These are phyloP conservation scores for Pyrochroa serraticornis DNA, from an alignment of 2,888 invertebrate species.

Conservation along the genomic window DNA sequence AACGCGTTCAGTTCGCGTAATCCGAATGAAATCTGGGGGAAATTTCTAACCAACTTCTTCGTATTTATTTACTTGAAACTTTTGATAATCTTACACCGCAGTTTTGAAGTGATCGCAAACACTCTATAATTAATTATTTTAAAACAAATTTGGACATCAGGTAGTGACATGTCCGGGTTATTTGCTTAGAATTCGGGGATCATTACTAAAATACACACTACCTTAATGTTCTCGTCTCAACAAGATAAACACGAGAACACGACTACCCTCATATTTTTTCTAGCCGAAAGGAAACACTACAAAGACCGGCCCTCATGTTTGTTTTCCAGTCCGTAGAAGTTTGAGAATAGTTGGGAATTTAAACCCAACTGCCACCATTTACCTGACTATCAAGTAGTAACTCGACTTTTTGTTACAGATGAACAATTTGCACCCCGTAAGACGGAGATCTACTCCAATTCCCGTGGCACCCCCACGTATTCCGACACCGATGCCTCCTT, in stretches of 20 bases:
- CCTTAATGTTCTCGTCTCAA: slow-evolving; percentile 24
- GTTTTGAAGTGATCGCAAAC: background rate
- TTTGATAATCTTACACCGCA: too few relatives aligned
- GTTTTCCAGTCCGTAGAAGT: slow-evolving; percentile 12
- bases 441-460: slow-evolving; percentile 56
- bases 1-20: too few relatives aligned
- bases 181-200: slow-evolving; percentile 33
- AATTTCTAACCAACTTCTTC: too few relatives aligned
- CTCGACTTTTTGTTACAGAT: slow-evolving; percentile 34
- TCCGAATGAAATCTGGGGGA: too few relatives aligned
- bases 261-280: slow-evolving; percentile 25
- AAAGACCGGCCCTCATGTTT: slow-evolving; percentile 22
- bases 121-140: background rate
- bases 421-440: slow-evolving; percentile 29
- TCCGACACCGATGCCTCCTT: slow-evolving; percentile 64
- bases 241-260: slow-evolving; percentile 26
- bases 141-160: slow-evolving; percentile 5
- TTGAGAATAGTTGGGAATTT: slow-evolving; percentile 2
- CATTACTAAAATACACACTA: slow-evolving; percentile 32
- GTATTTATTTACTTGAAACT: too few relatives aligned
- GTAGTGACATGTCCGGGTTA: slow-evolving; percentile 25
- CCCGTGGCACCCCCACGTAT: slow-evolving; percentile 64
- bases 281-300: slow-evolving; percentile 24
- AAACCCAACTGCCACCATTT: background rate
- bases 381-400: slow-evolving; percentile 7